Conservation (phyloP, 2,113 vertebrate species). For the Strigops habroptila region DNA sequence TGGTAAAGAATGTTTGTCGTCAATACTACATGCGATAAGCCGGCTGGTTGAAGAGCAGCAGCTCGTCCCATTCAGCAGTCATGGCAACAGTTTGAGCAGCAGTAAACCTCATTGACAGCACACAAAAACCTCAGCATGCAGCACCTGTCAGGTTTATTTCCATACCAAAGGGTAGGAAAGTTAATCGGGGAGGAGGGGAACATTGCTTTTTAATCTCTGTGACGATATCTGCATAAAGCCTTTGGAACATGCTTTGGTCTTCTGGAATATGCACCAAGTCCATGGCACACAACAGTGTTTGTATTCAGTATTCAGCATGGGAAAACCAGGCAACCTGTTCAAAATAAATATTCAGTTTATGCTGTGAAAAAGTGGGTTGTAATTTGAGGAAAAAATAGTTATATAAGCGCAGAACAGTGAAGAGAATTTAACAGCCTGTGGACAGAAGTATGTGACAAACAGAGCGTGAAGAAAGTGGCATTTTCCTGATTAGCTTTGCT, state of each 20-base stretch:
- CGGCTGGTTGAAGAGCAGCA: background rate
- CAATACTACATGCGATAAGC: background rate
- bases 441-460: background rate
- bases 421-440: background rate
- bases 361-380: background rate
- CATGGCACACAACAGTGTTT: background rate
- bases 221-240: background rate
- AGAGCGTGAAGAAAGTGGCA: background rate
- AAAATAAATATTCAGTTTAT: background rate
- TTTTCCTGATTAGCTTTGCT: background rate
- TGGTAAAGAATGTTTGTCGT: background rate
- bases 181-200: background rate
- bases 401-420: background rate
- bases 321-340: background rate
- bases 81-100: background rate
- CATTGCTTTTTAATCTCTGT: background rate
- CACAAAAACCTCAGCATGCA: background rate
- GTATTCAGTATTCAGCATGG: background rate
- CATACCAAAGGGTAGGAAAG: background rate
- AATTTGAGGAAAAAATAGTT: background rate
- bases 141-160: slow-evolving; percentile 23
- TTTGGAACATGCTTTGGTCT: background rate
- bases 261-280: background rate
- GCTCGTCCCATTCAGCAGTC: background rate
- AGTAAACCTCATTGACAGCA: background rate